These are phyloP conservation scores for Hippoglossus stenolepis DNA, from an alignment of 2,113 vertebrate genomes.

Conservation along the genomic window DNA sequence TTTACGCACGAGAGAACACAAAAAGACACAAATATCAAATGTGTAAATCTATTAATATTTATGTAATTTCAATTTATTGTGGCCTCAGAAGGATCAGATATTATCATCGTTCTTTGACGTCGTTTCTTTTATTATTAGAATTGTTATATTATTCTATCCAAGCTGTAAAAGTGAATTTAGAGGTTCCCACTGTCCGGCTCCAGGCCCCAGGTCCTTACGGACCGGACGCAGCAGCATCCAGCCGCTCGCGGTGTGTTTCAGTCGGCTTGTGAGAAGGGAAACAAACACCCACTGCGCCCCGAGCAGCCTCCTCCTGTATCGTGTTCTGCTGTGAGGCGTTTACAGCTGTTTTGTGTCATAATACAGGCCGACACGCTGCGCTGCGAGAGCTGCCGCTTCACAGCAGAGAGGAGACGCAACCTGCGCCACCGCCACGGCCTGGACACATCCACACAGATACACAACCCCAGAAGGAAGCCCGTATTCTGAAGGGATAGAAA, in stretches of 20 bases:
- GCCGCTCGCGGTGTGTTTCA: conserved; percentile 3
- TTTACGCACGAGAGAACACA: not conserved
- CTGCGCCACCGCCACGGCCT: not conserved
- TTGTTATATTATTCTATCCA: too few relatives aligned
- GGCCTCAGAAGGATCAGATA: too few relatives aligned
- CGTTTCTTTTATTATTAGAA: too few relatives aligned
- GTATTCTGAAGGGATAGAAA: too few relatives aligned
- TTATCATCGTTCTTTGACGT: too few relatives aligned
- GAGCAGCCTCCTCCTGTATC: conserved; percentile 57
- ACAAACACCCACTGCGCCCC: conserved; percentile 47
- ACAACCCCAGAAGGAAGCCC: not conserved
- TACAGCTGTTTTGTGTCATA: conserved; percentile 70
- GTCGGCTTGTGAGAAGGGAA: conserved; percentile 21
- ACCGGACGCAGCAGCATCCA: conserved; percentile 10
- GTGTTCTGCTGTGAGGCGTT: conserved; percentile 57
- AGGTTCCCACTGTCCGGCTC: not conserved
- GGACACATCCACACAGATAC: not conserved
- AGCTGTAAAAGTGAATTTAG: too few relatives aligned
- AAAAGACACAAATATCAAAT: not conserved
- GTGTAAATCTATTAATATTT: not conserved
- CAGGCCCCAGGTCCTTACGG: not conserved
- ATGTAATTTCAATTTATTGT: not conserved
- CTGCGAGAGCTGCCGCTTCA: conserved; percentile 35
- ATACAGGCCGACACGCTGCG: conserved; percentile 59
- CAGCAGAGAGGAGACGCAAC: conserved; percentile 5